These are phyloP conservation scores for Myotis vivesi DNA, from an alignment of 2,797 vertebrate species.

Conservation along the genomic window DNA sequence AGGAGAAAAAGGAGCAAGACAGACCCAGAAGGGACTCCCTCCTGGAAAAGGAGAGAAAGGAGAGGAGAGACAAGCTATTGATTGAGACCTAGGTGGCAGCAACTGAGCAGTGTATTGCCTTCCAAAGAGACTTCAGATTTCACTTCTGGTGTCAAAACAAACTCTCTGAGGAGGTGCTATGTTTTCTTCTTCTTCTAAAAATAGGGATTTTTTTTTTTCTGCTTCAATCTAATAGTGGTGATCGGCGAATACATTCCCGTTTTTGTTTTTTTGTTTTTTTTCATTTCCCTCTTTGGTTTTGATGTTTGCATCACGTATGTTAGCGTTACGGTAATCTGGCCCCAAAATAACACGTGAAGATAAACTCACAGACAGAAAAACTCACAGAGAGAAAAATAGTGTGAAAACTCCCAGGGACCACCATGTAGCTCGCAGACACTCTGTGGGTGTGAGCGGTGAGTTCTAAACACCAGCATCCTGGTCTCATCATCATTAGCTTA, in stretches of 20 bases:
- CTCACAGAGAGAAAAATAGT: constrained; percentile 73
- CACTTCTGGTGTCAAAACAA: not conserved
- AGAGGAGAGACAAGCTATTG: constrained; percentile 46
- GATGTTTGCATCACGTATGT: not conserved
- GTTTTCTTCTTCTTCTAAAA: not conserved
- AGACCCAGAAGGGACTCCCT: not conserved
- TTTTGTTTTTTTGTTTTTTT: not conserved
- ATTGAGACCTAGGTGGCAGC: constrained; percentile 84
- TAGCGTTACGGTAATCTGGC: not conserved
- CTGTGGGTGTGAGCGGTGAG: constrained; percentile 48
- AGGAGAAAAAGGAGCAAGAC: constrained; percentile 7
- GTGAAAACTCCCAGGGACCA: constrained; percentile 46
- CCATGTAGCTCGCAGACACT: constrained; percentile 40
- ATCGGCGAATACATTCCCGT: not conserved
- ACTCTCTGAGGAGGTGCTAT: not conserved
- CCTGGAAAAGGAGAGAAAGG: not conserved
- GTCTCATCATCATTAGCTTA: constrained; percentile 50
- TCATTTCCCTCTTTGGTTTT: not conserved
- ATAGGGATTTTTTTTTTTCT: not conserved
- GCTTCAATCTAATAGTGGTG: not conserved
- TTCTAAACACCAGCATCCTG: constrained; percentile 54
- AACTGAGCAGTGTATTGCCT: constrained; percentile 73
- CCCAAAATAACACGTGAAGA: not conserved
- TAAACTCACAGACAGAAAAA: constrained; percentile 76
- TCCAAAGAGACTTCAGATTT: constrained; percentile 21